Conservation (phyloP, 1,140 invertebrate species). For the Archegozetes longisetosus region DNA sequence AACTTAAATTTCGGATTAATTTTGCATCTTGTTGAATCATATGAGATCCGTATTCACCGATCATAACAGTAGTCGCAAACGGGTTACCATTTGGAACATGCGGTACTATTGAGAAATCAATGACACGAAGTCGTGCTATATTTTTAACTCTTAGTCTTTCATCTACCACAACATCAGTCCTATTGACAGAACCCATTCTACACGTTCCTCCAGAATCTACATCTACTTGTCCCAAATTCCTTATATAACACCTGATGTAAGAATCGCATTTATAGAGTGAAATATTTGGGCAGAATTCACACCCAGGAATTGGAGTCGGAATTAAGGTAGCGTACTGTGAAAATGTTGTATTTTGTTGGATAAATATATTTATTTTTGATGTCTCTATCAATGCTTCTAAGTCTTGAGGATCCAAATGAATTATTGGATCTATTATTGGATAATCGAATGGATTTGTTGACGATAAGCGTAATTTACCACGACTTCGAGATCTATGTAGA, state of each 20-base stretch:
- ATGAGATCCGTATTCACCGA: slow-evolving; percentile 67
- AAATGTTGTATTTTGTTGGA: neutral
- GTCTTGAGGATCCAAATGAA: slow-evolving; percentile 58
- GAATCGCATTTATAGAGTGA: slow-evolving; percentile 57
- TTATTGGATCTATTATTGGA: slow-evolving; percentile 79
- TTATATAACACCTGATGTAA: slow-evolving; percentile 67
- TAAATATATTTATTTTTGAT: neutral
- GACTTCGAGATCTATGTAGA: slow-evolving; percentile 47
- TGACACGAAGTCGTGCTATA: slow-evolving; percentile 27
- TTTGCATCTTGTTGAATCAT: slow-evolving; percentile 47
- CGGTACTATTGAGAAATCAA: slow-evolving; percentile 40
- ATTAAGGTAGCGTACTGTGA: neutral
- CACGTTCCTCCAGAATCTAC: slow-evolving; percentile 40
- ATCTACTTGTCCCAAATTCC: slow-evolving; percentile 68
- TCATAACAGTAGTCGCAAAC: slow-evolving; percentile 63
- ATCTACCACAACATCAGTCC: slow-evolving; percentile 62
- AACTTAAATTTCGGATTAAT: too few species aligned
- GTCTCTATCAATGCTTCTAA: slow-evolving; percentile 60
- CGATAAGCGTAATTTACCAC: slow-evolving; percentile 54
- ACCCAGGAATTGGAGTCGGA: neutral
- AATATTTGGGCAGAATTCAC: slow-evolving; percentile 34
- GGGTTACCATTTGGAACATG: slow-evolving; percentile 51
- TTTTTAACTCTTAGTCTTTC: slow-evolving; percentile 39
- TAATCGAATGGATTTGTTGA: slow-evolving; percentile 69
- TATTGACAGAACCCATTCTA: slow-evolving; percentile 56